Evolutionary conservation across 2,888 invertebrate genomes (phyloP).

Genomic region (Athrips mouffetella): DNA sequence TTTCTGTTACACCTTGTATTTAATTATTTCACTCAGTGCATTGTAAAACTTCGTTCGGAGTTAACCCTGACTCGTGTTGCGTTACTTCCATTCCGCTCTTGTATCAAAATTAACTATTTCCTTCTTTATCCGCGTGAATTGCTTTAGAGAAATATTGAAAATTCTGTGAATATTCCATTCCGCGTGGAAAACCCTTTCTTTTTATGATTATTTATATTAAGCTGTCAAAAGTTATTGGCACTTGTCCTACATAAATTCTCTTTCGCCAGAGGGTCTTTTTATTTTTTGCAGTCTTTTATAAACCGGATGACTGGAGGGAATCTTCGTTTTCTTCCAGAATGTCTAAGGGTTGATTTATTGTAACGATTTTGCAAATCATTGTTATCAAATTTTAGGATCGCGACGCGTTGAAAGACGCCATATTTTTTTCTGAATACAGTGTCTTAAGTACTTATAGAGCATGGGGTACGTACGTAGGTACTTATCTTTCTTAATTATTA

Average conservation of each 20-base stretch:
- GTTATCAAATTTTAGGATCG: slow-evolving; percentile 18
- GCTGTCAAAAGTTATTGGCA: slow-evolving; percentile 12
- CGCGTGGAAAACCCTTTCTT: background rate
- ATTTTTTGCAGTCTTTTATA: slow-evolving; percentile 9
- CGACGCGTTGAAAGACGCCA: background rate
- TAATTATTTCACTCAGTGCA: no score
- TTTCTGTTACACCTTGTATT: no score
- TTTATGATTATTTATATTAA: slow-evolving; percentile 3
- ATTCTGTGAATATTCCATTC: no score
- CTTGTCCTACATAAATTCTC: slow-evolving; percentile 9
- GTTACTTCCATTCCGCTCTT: no score
- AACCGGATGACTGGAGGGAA: slow-evolving; percentile 13
- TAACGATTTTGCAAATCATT: slow-evolving; percentile 15
- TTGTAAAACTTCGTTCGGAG: no score
- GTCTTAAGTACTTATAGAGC: no score
- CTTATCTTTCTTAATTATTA: no score
- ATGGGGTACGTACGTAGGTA: no score
- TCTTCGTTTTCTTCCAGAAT: slow-evolving; percentile 6
- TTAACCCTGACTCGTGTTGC: no score
- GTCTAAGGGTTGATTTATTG: slow-evolving; percentile 15
- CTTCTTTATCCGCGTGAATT: no score
- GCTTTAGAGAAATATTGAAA: no score
- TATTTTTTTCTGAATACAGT: background rate
- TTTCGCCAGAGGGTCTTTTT: slow-evolving; percentile 1
- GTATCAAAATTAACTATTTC: no score